These are phyloP conservation scores for Pandion haliaetus DNA, from an alignment of 2,113 vertebrate species.

Conservation along the genomic window DNA sequence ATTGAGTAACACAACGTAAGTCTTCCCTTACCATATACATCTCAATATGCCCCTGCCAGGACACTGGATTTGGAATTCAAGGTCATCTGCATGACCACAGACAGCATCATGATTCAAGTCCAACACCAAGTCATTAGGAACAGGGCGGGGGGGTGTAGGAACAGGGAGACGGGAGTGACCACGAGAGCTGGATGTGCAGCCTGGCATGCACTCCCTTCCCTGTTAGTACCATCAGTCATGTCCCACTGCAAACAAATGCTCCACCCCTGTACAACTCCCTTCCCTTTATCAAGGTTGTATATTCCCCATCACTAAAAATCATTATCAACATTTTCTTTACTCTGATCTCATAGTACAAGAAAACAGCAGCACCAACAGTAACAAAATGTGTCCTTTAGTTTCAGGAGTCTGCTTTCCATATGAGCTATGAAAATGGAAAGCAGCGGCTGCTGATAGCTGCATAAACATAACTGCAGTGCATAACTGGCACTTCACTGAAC, in stretches of 20 bases:
- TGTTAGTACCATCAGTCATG: too few species aligned
- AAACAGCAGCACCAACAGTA: not conserved
- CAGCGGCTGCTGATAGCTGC: constrained; percentile 5
- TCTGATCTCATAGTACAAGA: not conserved
- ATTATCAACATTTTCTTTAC: not conserved
- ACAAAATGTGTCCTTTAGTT: not conserved
- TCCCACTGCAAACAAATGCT: not conserved
- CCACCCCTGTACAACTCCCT: not conserved
- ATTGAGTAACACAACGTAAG: not conserved
- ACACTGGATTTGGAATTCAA: not conserved
- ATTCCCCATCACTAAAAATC: not conserved
- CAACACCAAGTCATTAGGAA: not conserved
- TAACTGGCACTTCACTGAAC: not conserved
- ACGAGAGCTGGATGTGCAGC: not conserved
- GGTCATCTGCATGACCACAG: not conserved
- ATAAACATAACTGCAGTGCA: not conserved
- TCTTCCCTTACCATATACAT: not conserved
- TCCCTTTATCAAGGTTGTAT: not conserved
- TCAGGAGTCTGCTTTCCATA: not conserved
- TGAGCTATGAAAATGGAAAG: not conserved
- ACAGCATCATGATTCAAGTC: not conserved
- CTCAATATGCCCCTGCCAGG: not conserved
- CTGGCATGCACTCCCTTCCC: not conserved
- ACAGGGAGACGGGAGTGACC: not conserved
- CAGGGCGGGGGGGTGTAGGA: fast-evolving